phyloP scores from a whole-genome alignment of 2,797 vertebrate species.

The Lophotriccus pileatus region DNA sequence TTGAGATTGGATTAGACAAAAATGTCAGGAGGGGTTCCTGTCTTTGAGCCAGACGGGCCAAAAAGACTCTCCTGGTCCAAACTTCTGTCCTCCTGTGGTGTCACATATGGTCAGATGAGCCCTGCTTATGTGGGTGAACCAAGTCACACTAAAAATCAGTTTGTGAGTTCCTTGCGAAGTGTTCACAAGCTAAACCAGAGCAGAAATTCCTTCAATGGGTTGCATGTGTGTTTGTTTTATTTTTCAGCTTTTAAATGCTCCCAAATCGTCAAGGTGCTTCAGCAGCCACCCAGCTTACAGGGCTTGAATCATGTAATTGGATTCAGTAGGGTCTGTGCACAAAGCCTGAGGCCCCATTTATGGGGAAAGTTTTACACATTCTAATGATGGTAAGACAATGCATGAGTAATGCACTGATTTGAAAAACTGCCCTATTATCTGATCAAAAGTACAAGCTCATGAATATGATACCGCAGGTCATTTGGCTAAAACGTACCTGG shows the following conservation, averaged over 20 bases:
- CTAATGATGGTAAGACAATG: slow-evolving; percentile 42
- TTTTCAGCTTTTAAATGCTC: not conserved
- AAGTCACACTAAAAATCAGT: not conserved
- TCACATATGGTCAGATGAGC: not conserved
- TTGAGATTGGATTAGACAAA: not conserved
- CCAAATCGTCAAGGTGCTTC: not conserved
- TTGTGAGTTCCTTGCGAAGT: not conserved
- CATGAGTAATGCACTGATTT: slow-evolving; percentile 52
- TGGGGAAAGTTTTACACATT: slow-evolving; percentile 21
- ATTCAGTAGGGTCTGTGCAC: not conserved
- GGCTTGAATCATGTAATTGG: not conserved
- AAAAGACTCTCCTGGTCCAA: not conserved
- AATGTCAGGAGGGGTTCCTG: not conserved
- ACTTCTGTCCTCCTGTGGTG: not conserved
- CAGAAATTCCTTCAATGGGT: not conserved
- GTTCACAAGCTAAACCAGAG: not conserved
- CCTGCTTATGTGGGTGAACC: not conserved
- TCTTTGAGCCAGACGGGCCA: not conserved
- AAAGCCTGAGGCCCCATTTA: not conserved
- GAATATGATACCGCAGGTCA: slow-evolving; percentile 46
- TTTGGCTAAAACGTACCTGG: slow-evolving; percentile 40
- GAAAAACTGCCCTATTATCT: slow-evolving; percentile 52
- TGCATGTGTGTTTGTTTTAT: not conserved
- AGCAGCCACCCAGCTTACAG: not conserved
- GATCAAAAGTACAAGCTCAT: slow-evolving; percentile 62